Base-by-base conservation (phyloP, 2,797 vertebrate genomes). In the Pipistrellus pipistrellus region DNA sequence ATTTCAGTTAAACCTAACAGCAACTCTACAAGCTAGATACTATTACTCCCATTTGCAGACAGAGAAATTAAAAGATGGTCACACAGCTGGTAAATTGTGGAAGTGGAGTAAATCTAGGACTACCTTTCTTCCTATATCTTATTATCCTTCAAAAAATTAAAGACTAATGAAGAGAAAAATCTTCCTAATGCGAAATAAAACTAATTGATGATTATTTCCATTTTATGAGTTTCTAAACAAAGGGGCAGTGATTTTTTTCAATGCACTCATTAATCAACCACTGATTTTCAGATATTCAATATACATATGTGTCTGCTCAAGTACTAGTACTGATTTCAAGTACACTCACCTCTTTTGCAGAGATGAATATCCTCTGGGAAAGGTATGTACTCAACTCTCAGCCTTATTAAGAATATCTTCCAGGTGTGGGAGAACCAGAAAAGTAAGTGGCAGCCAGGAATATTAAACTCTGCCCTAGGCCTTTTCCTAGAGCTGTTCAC, bases 21-120 rank as follows among this genome's bases (percentile, higher is more conserved):
- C 30, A 82, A 89, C 25, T 81, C 73, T 88, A 77, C 14, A 85
- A 81, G 15, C 80, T 71, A 93, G 21, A 76, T 35, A 71, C 13
- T 91, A 35, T 66, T 85, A 88, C 27, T 73, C 23, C 6, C 27
- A 57, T 88, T 68, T 91, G 71, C 55, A 94, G 84, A 62, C 85
- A 90, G 84, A 90, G 55, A 82, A 92, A 92, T 8, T 81, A 75
- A 82, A 62, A 91, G 73, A 77, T 64, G 44, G 81, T 84, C 59
- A 88, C 32, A 80, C 3, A 81, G 15, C n/a, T 73, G 27, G 57
- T 53, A 83, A 44, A 46, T 0, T 64, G 53, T 51, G 30, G 38
- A 83, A 32, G 32, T 5, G 77, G 38, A 89, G 84, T 84, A 92
- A 90, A 87, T 38, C 5, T n/a, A 90, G 48, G 55, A 83, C 35